Percentiles rank a stretch among this genome's conserved stretches.
Conservation (phyloP, 2,888 invertebrate genomes). For the Didymodactylos carnosus region DNA sequence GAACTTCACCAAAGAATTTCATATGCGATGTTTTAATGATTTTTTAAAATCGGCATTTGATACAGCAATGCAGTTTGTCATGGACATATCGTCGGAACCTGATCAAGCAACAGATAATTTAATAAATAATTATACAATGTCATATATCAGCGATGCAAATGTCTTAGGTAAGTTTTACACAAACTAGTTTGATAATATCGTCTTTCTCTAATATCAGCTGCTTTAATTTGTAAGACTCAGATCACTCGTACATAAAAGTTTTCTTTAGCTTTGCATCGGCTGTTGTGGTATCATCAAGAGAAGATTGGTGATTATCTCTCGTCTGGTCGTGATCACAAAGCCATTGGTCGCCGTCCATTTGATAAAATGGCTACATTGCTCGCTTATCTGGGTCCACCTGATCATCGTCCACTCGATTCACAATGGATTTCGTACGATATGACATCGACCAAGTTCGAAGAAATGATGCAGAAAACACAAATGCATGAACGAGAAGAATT, state of each 20-base stretch:
- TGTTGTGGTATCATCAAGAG: conserved; percentile 87
- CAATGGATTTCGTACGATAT: conserved; percentile 47
- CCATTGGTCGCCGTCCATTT: conserved; percentile 78
- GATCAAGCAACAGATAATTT: no score
- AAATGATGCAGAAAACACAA: conserved; percentile 90
- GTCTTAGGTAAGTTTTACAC: no score
- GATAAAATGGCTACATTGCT: conserved; percentile 93
- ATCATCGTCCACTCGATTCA: conserved; percentile 48
- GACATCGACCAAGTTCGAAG: conserved; percentile 87
- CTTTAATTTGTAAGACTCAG: no score
- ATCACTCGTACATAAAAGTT: no score
- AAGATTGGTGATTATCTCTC: conserved; percentile 50
- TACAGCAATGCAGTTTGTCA: conserved; percentile 52
- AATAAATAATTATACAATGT: neutral
- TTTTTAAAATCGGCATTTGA: conserved; percentile 78
- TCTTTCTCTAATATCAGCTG: no score
- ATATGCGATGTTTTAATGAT: conserved; percentile 88
- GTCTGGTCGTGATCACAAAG: conserved; percentile 63
- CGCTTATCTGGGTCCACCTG: conserved; percentile 86
- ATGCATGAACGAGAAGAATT: conserved; percentile 96
- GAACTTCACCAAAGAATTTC: conserved; percentile 88
- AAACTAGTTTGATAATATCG: no score
- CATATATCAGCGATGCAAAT: conserved; percentile 82
- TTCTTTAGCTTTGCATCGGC: conserved; percentile 69
- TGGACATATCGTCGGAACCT: conserved; percentile 3